Evolutionary conservation across 2,888 invertebrate species (phyloP), one percentile per base, ranked within the genome.

Genomic region (Sipunculus nudus): DNA sequence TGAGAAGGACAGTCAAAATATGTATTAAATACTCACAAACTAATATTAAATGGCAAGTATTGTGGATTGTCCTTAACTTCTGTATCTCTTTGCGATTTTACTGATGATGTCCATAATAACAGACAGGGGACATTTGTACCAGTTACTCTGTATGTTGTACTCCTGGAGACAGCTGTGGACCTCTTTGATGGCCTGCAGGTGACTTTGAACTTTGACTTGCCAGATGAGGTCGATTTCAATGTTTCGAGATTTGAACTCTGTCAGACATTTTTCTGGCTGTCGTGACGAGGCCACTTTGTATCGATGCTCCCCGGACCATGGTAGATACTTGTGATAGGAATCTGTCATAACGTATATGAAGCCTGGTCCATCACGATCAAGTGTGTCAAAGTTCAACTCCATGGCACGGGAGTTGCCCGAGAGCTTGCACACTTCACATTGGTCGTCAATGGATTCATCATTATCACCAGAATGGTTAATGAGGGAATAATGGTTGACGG

Each of bases 281-380:
- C 62, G 46, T 8, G 65, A 65, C 3, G 65, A 65, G n/a, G 67
- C 56, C n/a, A 67, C 54, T 26, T 62, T 65, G 54, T 62, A 67
- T 21, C 59, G 53, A 31, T 67, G 54, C 29, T 66, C 59, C 6
- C 25, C 39, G 6, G 65, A 56, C 67, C 67, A 67, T 3, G 67
- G 52, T 21, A 60, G 49, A 21, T 50, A 52, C 23, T 59, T 43
- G 13, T 49, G 35, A 3, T 46, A 28, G 5, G 61, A 56, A 58
- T 66, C 62, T 2, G 67, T 65, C 57, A 67, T 52, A 29, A 67
- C 60, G 53, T 62, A 67, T 19, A 67, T 62, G 48, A 57, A 65
- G n/a, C 67, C 67, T 3, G 67, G 67, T 5, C 67, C 64, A 3
- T 67, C 67, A 13, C 45, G 45, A 29, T 62, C 60, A 19, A 62